Evolutionary conservation across 2,888 invertebrate genomes (phyloP), one percentile per base, ranked within the genome.

Genomic region (Dastarcus helophoroides): DNA sequence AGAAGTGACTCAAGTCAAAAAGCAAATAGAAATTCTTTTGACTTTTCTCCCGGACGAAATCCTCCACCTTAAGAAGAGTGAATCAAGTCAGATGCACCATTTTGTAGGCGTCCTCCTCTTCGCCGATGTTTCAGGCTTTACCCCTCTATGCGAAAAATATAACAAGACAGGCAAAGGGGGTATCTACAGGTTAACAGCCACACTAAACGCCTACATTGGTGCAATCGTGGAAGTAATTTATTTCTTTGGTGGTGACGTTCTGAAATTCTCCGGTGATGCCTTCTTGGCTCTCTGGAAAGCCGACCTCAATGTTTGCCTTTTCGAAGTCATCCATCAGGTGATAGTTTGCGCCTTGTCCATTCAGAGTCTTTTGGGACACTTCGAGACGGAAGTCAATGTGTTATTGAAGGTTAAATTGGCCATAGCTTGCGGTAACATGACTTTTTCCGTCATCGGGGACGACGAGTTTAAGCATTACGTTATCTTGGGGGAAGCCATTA

Each of bases 171-270:
- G 73, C 2, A 71, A 73, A 48, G 68, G 70, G 7, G 79, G 79
- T n/a, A 74, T 75, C 3, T 73, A 72, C 42, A 64, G 70, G 26
- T 58, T 80, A 11, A 75, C 74, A 1, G 69, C 65, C 3, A 73
- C 73, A 1, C 56, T 79, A n/a, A 76, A 79, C 47, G 68, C 66
- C 2, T 79, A 75, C 46, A 65, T 77, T 11, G 71, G 73, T 3
- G 66, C 71, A 1, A 64, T 79, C 8, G 70, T 73, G 22, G 73
- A 74, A 51, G 62, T 69, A 5, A 69, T 76, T 34, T 69, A 71
- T 36, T 62, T 60, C 21, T 69, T 67, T 33, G 69, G 70, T 0
- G 76, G 76, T 1, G 76, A 77, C 38, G 66, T 77, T 13, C 49
- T 75, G 1, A 74, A 75, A 46, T 72, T 75, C 43, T 71, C 73